phyloP scores from a whole-genome alignment of 2,888 invertebrate species.

The Cryptosula pallasiana region DNA sequence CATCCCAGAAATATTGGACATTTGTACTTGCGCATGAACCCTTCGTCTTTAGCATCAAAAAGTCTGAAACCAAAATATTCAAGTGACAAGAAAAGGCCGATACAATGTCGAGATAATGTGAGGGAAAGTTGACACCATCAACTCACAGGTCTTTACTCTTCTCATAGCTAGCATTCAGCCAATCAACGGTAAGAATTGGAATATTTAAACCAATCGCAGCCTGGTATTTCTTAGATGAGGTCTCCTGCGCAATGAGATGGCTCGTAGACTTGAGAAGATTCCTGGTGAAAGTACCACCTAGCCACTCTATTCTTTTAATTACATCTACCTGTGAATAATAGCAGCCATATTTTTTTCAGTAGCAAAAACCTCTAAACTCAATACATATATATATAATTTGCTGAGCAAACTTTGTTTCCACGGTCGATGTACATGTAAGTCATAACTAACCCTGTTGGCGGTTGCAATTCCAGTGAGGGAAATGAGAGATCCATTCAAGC shows the following conservation, averaged over 20 bases:
- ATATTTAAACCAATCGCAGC: slow-evolving; percentile 65
- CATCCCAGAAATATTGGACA: slow-evolving; percentile 74
- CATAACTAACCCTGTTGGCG: slow-evolving; percentile 38
- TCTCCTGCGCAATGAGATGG: slow-evolving; percentile 68
- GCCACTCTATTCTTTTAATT: slow-evolving; percentile 42
- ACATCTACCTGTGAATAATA: slow-evolving; percentile 35
- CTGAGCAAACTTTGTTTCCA: too few species aligned
- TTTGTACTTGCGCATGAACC: slow-evolving; percentile 60
- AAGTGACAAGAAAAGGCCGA: not conserved
- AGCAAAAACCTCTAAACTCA: too few species aligned
- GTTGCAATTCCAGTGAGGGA: slow-evolving; percentile 46
- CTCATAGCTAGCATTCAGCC: slow-evolving; percentile 78
- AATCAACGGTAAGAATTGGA: slow-evolving; percentile 70
- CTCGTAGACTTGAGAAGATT: slow-evolving; percentile 61
- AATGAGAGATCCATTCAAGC: slow-evolving; percentile 61
- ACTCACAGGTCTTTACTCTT: slow-evolving; percentile 62
- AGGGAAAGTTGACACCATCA: too few species aligned
- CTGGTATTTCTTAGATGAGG: slow-evolving; percentile 53
- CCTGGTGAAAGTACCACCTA: slow-evolving; percentile 51
- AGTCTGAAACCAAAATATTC: slow-evolving; percentile 53
- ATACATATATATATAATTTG: too few species aligned
- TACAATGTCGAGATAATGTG: too few species aligned
- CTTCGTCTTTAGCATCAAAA: not conserved
- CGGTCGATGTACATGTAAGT: too few species aligned
- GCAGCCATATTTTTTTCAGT: too few species aligned